phyloP scores from a whole-genome alignment of 2,113 vertebrate species.

The Cyrtonyx montezumae region DNA sequence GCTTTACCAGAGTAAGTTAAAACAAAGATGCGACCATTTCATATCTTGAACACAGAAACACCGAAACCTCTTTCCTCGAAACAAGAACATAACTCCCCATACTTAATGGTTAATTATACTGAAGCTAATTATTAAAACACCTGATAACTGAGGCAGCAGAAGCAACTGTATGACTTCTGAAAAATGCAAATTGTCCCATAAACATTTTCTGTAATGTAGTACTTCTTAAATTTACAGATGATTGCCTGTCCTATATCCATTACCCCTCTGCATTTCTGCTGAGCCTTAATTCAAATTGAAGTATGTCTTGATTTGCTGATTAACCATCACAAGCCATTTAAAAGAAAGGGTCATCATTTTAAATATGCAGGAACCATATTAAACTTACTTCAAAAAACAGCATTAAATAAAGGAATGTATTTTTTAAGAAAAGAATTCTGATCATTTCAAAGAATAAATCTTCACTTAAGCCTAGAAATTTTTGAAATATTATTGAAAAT shows the following conservation, averaged over 20 bases:
- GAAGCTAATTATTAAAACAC: conserved; percentile 62
- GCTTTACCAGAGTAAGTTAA: background rate
- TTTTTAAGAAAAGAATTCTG: conserved; percentile 1
- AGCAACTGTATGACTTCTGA: conserved; percentile 8
- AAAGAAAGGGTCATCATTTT: conserved; percentile 39
- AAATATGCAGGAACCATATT: background rate
- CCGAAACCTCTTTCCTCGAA: conserved; percentile 25
- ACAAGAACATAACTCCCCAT: conserved; percentile 14
- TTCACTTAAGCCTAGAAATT: conserved; percentile 30
- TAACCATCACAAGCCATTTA: conserved; percentile 36
- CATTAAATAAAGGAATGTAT: background rate
- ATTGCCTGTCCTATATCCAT: conserved; percentile 38
- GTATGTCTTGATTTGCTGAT: conserved; percentile 55
- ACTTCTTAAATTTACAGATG: conserved; percentile 41
- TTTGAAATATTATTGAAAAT: conserved; percentile 44
- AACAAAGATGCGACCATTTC: conserved; percentile 23
- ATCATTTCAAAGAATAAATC: conserved; percentile 44
- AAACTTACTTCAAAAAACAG: background rate
- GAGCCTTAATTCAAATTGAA: conserved; percentile 62
- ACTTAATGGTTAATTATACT: conserved; percentile 66
- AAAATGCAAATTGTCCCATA: conserved; percentile 62
- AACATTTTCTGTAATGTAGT: conserved; percentile 41
- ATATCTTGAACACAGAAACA: background rate
- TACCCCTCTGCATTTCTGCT: conserved; percentile 26
- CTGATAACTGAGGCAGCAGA: conserved; percentile 42